Percentiles rank a stretch among this genome's conserved stretches.
phyloP scores from a whole-genome alignment of 1,140 invertebrate species.

The Tachypleus tridentatus region DNA sequence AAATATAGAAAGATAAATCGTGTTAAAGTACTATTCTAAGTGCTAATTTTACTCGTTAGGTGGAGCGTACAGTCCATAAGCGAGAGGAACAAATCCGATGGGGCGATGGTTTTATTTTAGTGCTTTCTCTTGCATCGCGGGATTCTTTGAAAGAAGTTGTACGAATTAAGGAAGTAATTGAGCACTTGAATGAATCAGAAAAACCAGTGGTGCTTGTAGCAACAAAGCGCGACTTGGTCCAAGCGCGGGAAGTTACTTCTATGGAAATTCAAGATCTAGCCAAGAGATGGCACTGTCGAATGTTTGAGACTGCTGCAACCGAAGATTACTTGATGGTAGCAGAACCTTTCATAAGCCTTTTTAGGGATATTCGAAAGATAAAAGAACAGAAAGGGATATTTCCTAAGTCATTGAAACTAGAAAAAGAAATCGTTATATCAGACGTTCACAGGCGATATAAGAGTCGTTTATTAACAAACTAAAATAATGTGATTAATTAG shows the following conservation, averaged over 20 bases:
- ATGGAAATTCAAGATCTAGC: not conserved
- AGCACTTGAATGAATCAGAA: not conserved
- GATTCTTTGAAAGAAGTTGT: not conserved
- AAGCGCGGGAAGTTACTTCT: not conserved
- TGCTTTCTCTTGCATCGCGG: not conserved
- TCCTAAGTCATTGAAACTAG: not conserved
- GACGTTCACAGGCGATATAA: too few relatives aligned
- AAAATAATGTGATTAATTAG: too few relatives aligned
- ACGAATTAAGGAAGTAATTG: not conserved
- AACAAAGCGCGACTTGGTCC: not conserved
- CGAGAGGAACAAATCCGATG: too few relatives aligned
- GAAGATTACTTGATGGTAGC: not conserved
- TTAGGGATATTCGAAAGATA: not conserved
- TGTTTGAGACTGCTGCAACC: not conserved
- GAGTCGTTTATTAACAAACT: too few relatives aligned
- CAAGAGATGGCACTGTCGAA: not conserved
- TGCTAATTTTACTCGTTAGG: too few relatives aligned
- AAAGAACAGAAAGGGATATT: not conserved
- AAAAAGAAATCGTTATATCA: too few relatives aligned
- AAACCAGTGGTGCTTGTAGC: not conserved
- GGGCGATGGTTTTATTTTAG: not conserved
- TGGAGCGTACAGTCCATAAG: too few relatives aligned
- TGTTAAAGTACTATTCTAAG: too few relatives aligned
- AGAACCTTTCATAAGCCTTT: not conserved
- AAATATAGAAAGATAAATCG: too few relatives aligned